These are phyloP conservation scores for Clepsis dumicolana DNA, from an alignment of 2,888 invertebrate genomes.

Conservation along the genomic window DNA sequence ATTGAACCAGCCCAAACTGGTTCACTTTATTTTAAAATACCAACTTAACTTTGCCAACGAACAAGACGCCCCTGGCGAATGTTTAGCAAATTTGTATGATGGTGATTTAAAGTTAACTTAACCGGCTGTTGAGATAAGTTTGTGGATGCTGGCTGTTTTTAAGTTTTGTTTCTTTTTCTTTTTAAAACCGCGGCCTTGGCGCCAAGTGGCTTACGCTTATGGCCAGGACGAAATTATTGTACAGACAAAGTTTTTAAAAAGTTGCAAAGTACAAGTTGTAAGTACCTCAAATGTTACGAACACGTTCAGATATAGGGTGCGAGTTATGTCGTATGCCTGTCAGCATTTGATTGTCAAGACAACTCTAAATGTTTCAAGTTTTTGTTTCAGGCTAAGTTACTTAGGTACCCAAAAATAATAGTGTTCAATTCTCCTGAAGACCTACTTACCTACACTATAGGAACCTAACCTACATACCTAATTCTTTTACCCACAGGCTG, in stretches of 20 bases:
- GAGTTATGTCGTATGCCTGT: too few relatives aligned
- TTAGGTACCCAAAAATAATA: too few relatives aligned
- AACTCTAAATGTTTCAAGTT: too few relatives aligned
- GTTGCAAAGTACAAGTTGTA: too few relatives aligned
- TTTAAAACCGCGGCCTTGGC: slow-evolving; percentile 66
- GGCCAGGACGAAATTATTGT: slow-evolving; percentile 50
- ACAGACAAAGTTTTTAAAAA: background rate
- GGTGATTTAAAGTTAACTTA: slow-evolving; percentile 56
- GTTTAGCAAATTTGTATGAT: slow-evolving; percentile 13
- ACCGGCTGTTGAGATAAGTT: slow-evolving; percentile 49
- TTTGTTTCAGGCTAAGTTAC: too few relatives aligned
- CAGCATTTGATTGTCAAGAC: too few relatives aligned
- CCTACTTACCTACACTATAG: background rate
- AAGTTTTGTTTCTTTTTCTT: slow-evolving; percentile 55
- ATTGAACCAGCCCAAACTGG: slow-evolving; percentile 29
- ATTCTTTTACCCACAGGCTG: background rate
- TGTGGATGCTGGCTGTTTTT: slow-evolving; percentile 60
- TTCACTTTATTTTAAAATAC: slow-evolving; percentile 23
- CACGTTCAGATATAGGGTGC: too few relatives aligned
- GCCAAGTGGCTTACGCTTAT: slow-evolving; percentile 65
- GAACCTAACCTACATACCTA: background rate
- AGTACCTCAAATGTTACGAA: too few relatives aligned
- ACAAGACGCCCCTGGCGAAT: background rate
- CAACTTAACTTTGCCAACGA: slow-evolving; percentile 13
- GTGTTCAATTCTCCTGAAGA: too few relatives aligned